Base-by-base conservation (phyloP, 2,113 vertebrate species). In the Protobothrops flavoviridis region DNA sequence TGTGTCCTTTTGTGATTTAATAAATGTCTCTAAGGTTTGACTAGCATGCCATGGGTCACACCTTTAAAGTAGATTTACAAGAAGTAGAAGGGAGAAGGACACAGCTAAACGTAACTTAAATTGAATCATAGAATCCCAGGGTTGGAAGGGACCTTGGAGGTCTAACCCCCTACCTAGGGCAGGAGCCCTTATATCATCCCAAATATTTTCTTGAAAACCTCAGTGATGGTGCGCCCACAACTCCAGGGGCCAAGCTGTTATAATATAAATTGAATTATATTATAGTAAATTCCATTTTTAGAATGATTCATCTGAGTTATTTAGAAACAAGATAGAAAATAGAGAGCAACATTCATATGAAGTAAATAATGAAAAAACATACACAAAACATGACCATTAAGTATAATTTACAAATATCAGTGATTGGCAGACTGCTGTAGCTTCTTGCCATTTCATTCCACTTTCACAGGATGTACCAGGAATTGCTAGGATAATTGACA, bases 401-500 rank as follows among this genome's bases (percentile, higher is more conserved):
- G 26, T 55, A 55, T 53, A 17, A 52, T 20, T 8, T 88, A 20
- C 87, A 88, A 88, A 55, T 45, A 29, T 55, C 87, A 55, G 7
- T n/a, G 50, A n/a, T 56, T 61, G 29, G 53, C 12, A 7, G 5
- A 59, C 69, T 39, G 53, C 26, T 93, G 20, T 24, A 57, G 7
- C 88, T 20, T 93, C 64, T 55, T 53, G 59, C 50, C 88, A 69
- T 48, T 87, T 45, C 43, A n/a, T 90, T 50, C 43, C 23, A 45
- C 55, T 90, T 90, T 86, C 88, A 61, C 55, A 61, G 90, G 55
- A 89, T 45, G 69, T 69, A 69, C 64, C 33, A 50, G 29, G 15
- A 61, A 55, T 90, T 93, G 61, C 74, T 56, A 53, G n/a, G 88
- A 15, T 23, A 93, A 90, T 90, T 88, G 59, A 55, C 52, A 92